Conservation (phyloP, 2,113 vertebrate genomes). For the Gorsachius goisagi region DNA sequence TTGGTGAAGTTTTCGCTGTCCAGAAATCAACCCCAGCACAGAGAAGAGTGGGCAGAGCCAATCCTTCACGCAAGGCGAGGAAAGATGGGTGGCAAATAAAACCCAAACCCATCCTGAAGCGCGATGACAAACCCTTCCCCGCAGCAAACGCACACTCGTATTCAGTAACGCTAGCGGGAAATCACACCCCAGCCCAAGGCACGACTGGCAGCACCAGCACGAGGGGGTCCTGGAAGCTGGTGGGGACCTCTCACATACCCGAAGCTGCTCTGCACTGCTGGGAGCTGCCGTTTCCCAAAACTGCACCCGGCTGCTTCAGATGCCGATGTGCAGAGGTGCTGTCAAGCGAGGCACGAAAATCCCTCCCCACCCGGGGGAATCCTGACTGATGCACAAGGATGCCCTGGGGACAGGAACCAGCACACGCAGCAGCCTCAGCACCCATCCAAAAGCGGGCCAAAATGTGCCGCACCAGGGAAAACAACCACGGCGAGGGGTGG, state of each 20-base stretch:
- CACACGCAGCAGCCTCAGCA: background rate
- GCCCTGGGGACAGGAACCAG: background rate
- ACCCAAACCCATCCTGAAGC: background rate
- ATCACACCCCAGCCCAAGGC: background rate
- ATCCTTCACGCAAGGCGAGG: accelerated
- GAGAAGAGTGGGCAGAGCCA: accelerated
- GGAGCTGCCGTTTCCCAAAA: accelerated
- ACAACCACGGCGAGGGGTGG: accelerated
- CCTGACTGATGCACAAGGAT: background rate
- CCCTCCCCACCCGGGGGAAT: background rate
- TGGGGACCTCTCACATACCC: too few relatives aligned
- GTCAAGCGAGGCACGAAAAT: background rate
- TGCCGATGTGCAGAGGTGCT: accelerated
- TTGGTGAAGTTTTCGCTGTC: background rate
- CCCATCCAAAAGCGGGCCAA: background rate
- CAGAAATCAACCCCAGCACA: too few relatives aligned
- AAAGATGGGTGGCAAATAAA: background rate
- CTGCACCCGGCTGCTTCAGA: background rate
- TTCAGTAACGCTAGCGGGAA: background rate
- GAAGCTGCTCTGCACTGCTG: background rate
- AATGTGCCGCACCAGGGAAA: accelerated
- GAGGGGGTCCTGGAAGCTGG: background rate
- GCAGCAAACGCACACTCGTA: accelerated
- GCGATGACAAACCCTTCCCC: accelerated
- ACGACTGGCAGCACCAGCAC: accelerated